Base-by-base conservation (phyloP, 2,888 invertebrate species). In the Phrixothrix hirtus region DNA sequence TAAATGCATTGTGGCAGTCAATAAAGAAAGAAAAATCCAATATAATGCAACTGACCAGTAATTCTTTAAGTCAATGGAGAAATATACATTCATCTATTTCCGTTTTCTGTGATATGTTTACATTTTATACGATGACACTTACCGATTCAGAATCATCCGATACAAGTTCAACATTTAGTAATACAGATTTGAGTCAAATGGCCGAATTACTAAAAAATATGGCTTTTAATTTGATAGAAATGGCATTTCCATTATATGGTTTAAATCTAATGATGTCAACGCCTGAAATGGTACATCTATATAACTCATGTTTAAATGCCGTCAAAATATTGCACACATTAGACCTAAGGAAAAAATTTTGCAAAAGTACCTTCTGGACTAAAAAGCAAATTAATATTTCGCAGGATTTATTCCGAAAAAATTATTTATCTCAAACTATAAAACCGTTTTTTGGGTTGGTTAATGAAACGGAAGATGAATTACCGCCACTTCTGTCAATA, bases 401-500 rank as follows among this genome's bases (percentile, higher is more conserved):
- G 0, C 70, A 68, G 15, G 75, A 75, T 61, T 60, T 76, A 32
- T 67, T 70, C 0, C 65, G 70, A 21, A 72, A 72, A 48, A 73
- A 75, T 61, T 76, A 76, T 61, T 57, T 76, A 6, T 73, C 71
- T 2, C 73, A 74, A 55, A 69, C 61, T 14, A 62, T 72, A 17
- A 61, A 59, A 36, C 74, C 75, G 5, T 75, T 75, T 54, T 67
- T 71, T 56, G 74, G 74, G 27, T 50, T 70, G 11, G 60, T 69
- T 2, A 61, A 58, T 38, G 69, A 71, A 41, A 61, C 62, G 45
- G 70, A 73, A 46, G 68, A 79, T 80, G 90, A 90, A 61, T 89
- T 89, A 56, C 86, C 89, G 0, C 92, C 92, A 1, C 92, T 92
- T 0, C 76, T 95, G 58, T 91, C 94, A 0, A 89, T 88, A 58